Conservation (phyloP, 2,888 invertebrate genomes). For the Masnerella sp. region DNA sequence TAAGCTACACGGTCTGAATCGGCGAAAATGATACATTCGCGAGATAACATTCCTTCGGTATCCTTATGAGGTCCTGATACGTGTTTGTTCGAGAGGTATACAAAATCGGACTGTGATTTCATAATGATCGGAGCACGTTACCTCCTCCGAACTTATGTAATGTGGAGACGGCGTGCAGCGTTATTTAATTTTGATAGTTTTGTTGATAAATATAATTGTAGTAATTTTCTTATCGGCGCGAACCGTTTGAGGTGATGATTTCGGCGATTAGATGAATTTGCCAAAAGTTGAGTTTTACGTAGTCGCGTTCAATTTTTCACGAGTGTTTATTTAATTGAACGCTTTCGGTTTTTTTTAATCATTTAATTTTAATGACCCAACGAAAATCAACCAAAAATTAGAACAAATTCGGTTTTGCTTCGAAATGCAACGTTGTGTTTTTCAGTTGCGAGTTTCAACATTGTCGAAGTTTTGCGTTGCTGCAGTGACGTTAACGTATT, state of each 20-base stretch:
- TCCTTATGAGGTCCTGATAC: conserved; percentile 48
- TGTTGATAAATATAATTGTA: conserved; percentile 45
- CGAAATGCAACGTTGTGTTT: background rate
- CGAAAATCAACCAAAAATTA: conserved; percentile 1
- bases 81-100: conserved; percentile 50
- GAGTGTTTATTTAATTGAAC: conserved; percentile 9
- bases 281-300: background rate
- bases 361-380: conserved; percentile 32
- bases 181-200: conserved; percentile 52
- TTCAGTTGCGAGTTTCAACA: background rate
- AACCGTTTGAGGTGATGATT: conserved; percentile 7
- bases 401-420: conserved; percentile 14
- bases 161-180: conserved; percentile 23
- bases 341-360: background rate
- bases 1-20: conserved; percentile 11
- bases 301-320: background rate
- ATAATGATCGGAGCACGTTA: conserved; percentile 28
- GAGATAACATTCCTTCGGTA: conserved; percentile 25
- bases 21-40: conserved; percentile 32
- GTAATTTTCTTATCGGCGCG: conserved; percentile 27
- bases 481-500: background rate
- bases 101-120: conserved; percentile 53
- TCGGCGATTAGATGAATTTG: conserved; percentile 17
- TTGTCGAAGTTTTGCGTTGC: background rate
- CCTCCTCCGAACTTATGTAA: conserved; percentile 37